A percentile compares a stretch with the other conserved stretches of the same genome.
Conservation (phyloP, 2,888 invertebrate genomes). For the Argynnis bischoffii region DNA sequence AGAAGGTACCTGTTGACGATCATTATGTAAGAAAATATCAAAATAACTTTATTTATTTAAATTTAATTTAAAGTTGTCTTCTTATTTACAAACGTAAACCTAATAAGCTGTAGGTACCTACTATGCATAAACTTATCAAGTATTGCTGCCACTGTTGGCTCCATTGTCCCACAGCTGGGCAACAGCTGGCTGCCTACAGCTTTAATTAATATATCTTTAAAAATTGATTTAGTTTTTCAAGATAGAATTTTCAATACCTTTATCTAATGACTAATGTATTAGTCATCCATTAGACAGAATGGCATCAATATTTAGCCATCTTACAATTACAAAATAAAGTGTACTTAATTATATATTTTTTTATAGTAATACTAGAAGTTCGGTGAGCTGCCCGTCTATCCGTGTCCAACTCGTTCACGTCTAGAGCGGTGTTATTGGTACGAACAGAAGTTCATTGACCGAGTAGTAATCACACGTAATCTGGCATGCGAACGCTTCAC, state of each 20-base stretch:
- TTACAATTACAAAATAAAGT: not conserved
- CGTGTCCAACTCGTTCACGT: slow-evolving; percentile 7
- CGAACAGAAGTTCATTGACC: slow-evolving; percentile 59
- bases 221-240: too few species aligned
- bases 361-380: not conserved
- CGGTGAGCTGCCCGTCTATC: not conserved
- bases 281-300: slow-evolving; percentile 4
- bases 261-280: not conserved
- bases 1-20: slow-evolving; percentile 61
- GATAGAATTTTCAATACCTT: too few species aligned
- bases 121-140: too few species aligned
- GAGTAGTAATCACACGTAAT: slow-evolving; percentile 68
- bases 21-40: not conserved
- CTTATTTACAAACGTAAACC: too few species aligned
- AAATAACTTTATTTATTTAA: not conserved
- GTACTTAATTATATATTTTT: not conserved
- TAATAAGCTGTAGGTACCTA: too few species aligned
- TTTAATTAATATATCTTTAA: too few species aligned
- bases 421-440: slow-evolving; percentile 19
- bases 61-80: not conserved
- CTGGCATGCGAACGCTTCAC: slow-evolving; percentile 61
- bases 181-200: too few species aligned
- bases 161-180: too few species aligned
- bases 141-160: too few species aligned
- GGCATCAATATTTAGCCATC: not conserved